Evolutionary conservation across 2,888 invertebrate species (phyloP).

Genomic region (Amiota minor): DNA sequence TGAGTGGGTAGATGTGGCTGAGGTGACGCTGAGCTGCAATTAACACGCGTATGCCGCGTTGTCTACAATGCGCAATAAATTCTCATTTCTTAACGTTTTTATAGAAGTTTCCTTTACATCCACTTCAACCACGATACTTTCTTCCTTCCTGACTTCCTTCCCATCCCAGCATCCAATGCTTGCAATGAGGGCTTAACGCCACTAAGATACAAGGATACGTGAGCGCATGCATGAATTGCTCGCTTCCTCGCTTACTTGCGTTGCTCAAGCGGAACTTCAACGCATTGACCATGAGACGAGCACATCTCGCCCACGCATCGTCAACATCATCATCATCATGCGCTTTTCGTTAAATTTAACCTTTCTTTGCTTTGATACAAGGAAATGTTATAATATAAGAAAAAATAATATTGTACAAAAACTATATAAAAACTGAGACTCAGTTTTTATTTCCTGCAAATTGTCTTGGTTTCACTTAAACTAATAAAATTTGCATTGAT

Average conservation of each 20-base stretch:
- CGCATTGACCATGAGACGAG: neutral
- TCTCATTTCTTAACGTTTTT: constrained; percentile 1
- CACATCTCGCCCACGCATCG: neutral
- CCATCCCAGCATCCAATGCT: neutral
- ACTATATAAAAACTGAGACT: no score
- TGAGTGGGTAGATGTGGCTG: constrained; percentile 23
- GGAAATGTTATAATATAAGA: no score
- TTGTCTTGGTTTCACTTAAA: no score
- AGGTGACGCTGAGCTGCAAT: constrained; percentile 14
- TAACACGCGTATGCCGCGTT: constrained; percentile 13
- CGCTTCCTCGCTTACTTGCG: neutral
- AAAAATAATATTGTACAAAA: no score
- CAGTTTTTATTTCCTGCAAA: no score
- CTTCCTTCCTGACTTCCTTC: neutral
- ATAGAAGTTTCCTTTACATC: neutral
- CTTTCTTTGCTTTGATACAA: no score
- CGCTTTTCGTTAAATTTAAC: no score
- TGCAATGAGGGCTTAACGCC: neutral
- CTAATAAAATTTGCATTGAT: no score
- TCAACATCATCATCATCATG: neutral
- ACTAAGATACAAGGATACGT: neutral
- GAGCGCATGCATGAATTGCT: neutral
- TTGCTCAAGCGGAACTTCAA: neutral
- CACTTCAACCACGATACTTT: neutral
- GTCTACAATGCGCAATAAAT: constrained; percentile 7